Evolutionary conservation across 2,797 vertebrate species (phyloP), one percentile per base, ranked within the genome.

Genomic region (Muscicapa striata): DNA sequence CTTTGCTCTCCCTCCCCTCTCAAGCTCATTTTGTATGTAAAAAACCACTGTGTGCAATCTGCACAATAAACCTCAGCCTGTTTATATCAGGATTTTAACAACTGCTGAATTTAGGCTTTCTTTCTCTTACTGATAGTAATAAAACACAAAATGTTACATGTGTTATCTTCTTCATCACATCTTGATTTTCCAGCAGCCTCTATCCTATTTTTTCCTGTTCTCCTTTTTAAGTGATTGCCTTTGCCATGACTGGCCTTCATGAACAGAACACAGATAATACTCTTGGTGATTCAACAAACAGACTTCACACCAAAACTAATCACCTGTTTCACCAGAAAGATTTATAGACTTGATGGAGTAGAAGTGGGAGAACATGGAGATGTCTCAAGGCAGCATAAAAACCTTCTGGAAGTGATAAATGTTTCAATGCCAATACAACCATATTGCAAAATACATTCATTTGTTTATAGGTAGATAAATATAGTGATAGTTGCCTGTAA

Each of bases 251-350:
- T 61, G 95, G 93, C 93, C 91, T 95, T 93, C 78, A 86, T 57
- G 88, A 93, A 89, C 79, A 87, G 94, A 90, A 74, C 4, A 87
- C 87, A 96, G 97, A 95, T 76, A 96, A 97, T 90, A 95, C 59
- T 83, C 90, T 79, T 59, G 15, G 45, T 92, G 54, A 93, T 87
- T 81, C 89, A 55, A 43, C 8, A 79, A 95, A 92, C 97, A 96
- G 85, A 96, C 91, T 96, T 96, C 94, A 95, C 80, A 83, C 93
- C 94, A 95, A 94, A 96, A 97, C 82, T 84, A 92, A 97, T 90
- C 86, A 87, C 91, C 64, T 94, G 36, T 96, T 94, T 90, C 95
- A 96, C 74, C 87, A 90, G 88, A 43, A 95, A 73, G 91, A 96
- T 96, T 92, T 96, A 95, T 48, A 85, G 94, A 93, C 85, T 81